phyloP scores from a whole-genome alignment of 2,113 vertebrate genomes.

The Picathartes gymnocephalus region DNA sequence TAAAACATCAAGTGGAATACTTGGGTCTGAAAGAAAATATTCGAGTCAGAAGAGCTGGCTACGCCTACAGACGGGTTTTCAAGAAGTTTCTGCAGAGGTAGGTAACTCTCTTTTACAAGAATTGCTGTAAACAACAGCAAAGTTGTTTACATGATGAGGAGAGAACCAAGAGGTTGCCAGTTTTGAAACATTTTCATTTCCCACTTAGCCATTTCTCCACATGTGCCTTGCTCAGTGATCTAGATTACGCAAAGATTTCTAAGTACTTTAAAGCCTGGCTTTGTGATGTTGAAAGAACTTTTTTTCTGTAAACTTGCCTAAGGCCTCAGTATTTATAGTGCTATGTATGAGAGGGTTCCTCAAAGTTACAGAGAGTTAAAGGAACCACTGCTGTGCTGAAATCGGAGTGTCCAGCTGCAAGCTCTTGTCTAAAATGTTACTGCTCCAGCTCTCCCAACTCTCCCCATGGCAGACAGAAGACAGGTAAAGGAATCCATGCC shows the following conservation, averaged over 20 bases:
- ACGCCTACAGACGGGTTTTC: constrained; percentile 92
- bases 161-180: neutral
- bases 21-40: constrained; percentile 97
- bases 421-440: neutral
- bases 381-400: neutral
- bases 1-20: constrained; percentile 98
- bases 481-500: neutral
- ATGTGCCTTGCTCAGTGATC: neutral
- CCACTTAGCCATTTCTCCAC: neutral
- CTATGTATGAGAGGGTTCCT: neutral
- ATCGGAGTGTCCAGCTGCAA: neutral
- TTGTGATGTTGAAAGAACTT: neutral
- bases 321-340: neutral
- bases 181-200: neutral
- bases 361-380: neutral
- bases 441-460: neutral
- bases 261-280: neutral
- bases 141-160: neutral
- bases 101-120: neutral
- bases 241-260: neutral
- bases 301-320: neutral
- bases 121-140: neutral
- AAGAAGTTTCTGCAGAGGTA: constrained; percentile 96
- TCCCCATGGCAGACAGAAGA: neutral
- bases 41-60: constrained; percentile 93